Percentiles rank a stretch among this genome's conserved stretches.
These are phyloP conservation scores for Sandelia bainsii DNA, from an alignment of 2,797 vertebrate genomes.

Conservation along the genomic window DNA sequence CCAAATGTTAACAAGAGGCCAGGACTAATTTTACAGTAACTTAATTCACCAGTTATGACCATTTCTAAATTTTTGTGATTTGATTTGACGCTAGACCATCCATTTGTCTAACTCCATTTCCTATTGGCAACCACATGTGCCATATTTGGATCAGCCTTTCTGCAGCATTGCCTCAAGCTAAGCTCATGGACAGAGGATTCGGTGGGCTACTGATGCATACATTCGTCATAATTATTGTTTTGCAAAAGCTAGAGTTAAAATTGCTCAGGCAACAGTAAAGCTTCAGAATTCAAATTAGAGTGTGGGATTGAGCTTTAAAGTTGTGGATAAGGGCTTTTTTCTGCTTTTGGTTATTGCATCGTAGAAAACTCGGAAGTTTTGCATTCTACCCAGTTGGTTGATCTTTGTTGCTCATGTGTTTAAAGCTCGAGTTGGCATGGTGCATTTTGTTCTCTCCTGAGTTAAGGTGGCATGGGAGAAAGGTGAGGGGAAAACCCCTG, in stretches of 20 bases:
- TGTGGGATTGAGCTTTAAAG: slow-evolving; percentile 58
- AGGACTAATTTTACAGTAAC: slow-evolving; percentile 15
- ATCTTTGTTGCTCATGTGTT: slow-evolving; percentile 24
- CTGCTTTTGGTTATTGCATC: slow-evolving; percentile 45
- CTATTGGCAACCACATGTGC: slow-evolving; percentile 49
- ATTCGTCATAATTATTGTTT: slow-evolving; percentile 78
- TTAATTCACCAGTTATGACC: neutral
- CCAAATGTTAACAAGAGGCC: slow-evolving; percentile 12
- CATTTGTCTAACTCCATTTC: slow-evolving; percentile 38
- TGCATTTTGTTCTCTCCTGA: slow-evolving; percentile 36
- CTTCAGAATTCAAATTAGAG: slow-evolving; percentile 71
- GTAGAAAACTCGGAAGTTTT: slow-evolving; percentile 25
- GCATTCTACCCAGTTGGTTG: slow-evolving; percentile 16
- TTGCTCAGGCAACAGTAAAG: slow-evolving; percentile 64
- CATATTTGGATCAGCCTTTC: slow-evolving; percentile 60
- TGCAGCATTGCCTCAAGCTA: slow-evolving; percentile 59
- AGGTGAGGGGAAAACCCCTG: slow-evolving; percentile 37
- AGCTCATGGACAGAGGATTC: slow-evolving; percentile 65
- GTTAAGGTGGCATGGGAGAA: slow-evolving; percentile 32
- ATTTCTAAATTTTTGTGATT: slow-evolving; percentile 16
- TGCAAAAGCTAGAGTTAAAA: slow-evolving; percentile 65
- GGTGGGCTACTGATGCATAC: slow-evolving; percentile 68
- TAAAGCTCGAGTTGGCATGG: slow-evolving; percentile 56
- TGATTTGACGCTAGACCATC: slow-evolving; percentile 31
- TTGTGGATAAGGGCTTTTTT: slow-evolving; percentile 50